Base-by-base conservation (phyloP, 2,888 invertebrate species). In the Electrophaes corylata region DNA sequence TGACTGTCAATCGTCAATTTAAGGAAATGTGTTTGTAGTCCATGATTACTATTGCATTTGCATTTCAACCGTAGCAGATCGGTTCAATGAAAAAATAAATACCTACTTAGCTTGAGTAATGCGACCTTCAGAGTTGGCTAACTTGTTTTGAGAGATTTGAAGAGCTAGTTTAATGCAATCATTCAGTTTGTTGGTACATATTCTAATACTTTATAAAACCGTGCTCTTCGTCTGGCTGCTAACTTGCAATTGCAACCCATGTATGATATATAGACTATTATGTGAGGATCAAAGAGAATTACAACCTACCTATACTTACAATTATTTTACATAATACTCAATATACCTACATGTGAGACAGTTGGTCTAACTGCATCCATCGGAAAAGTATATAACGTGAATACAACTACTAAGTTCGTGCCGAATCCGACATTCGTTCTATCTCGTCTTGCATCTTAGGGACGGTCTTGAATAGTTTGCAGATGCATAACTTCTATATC, bases 41-140 rank as follows among this genome's bases (percentile, higher is more conserved):
- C 37, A 41, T 45, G 40, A 41, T 39, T 57, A 60, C 58, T 41
- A 57, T 60, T 54, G 45, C 58, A 50, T 56, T 57, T 29, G 19
- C 20, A 58, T 57, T 64, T 64, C 65, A 72, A 69, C 73, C 71
- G 71, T 70, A 69, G 74, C 79, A 63, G 67, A 71, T 72, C 62
- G 67, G 61, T 76, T 67, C 65, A 71, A 71, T 70, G 71, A 76
- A 73, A 82, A 78, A 79, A 74, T 71, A 55, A 79, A 73, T 29
- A 29, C 26, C 10, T 71, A 56, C 57, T 52, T 50, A 26, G 51
- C 51, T 84, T 78, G 70, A 73, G 77, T 73, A 78, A 80, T 60
- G 53, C 62, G 77, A 65, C 85, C 86, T 85, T 84, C 79, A 66
- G 48, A 62, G 56, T 66, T 68, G 57, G 31, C 37, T 52, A 58